Percentiles rank a stretch among this genome's conserved stretches.
Evolutionary conservation across 2,113 vertebrate species (phyloP).

Genomic region (Rhadina sibilatrix): DNA sequence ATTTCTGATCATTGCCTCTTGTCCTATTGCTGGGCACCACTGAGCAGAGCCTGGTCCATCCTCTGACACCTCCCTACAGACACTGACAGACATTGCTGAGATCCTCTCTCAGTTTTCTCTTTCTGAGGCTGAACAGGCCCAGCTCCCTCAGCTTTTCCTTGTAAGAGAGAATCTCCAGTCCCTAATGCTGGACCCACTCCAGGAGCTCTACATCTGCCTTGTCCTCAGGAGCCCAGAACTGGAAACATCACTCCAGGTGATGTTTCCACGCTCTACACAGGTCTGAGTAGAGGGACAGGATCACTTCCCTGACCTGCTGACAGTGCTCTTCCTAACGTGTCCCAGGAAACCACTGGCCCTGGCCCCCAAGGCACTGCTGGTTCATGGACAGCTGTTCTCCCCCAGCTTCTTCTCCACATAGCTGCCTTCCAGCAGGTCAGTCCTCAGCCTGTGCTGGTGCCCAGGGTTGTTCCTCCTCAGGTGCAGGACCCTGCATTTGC

Average conservation of each 20-base stretch:
- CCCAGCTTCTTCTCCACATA: background rate
- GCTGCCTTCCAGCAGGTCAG: background rate
- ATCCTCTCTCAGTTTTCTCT: background rate
- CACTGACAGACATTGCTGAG: background rate
- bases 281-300: background rate
- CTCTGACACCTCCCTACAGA: background rate
- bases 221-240: background rate
- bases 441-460: background rate
- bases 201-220: background rate
- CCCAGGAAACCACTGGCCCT: background rate
- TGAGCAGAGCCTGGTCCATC: background rate
- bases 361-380: background rate
- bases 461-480: background rate
- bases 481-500: background rate
- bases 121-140: background rate
- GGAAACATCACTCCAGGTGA: background rate
- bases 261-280: background rate
- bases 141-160: background rate
- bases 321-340: accelerated
- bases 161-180: background rate
- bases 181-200: background rate
- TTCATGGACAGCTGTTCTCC: background rate
- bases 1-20: background rate
- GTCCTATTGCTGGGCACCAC: background rate
- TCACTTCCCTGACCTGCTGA: background rate